phyloP scores from a whole-genome alignment of 2,888 invertebrate species.

The Sympetrum striolatum region DNA sequence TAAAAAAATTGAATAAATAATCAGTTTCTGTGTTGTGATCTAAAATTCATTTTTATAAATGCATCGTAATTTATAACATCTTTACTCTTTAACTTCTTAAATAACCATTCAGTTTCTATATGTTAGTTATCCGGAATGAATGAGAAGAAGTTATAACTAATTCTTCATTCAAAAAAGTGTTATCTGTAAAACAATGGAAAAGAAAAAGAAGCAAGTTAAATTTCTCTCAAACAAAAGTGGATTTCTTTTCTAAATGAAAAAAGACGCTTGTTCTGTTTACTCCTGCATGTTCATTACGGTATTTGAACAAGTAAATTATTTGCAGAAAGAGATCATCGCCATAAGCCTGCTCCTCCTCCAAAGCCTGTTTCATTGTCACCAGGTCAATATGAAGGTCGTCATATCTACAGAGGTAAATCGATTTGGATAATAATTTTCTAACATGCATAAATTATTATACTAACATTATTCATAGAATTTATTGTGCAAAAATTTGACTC shows the following conservation, averaged over 20 bases:
- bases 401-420: constrained; percentile 55
- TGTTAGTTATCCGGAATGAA: not conserved
- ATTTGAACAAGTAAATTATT: constrained; percentile 44
- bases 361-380: constrained; percentile 80
- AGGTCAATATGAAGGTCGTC: constrained; percentile 62
- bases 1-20: not conserved
- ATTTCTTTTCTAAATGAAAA: not conserved
- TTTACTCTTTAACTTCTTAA: no score
- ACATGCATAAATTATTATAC: not conserved
- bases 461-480: not conserved
- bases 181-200: not conserved
- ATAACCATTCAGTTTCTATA: no score
- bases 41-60: not conserved
- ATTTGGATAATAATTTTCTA: not conserved
- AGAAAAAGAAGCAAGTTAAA: not conserved
- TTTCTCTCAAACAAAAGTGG: not conserved
- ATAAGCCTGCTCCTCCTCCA: constrained; percentile 88
- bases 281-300: constrained; percentile 14
- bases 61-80: no score
- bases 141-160: not conserved
- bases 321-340: constrained; percentile 75
- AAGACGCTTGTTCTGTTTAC: constrained; percentile 44
- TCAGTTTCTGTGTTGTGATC: not conserved
- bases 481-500: not conserved
- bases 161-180: not conserved